Evolutionary conservation across 2,888 invertebrate species (phyloP).

Genomic region (Drosophila birchii): DNA sequence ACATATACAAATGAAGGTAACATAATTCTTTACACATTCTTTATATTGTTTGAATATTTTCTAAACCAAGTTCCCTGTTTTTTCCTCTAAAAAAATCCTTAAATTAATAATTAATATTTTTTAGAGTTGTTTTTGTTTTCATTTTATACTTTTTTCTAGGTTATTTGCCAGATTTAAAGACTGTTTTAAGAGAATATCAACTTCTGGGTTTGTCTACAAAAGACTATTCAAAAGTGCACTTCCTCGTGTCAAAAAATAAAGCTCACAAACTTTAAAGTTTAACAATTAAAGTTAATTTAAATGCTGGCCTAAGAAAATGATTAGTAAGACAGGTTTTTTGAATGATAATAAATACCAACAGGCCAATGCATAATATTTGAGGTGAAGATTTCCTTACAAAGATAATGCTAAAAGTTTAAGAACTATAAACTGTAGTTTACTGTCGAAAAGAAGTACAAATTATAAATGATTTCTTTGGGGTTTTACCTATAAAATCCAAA

Average conservation of each 20-base stretch:
- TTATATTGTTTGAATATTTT: neutral
- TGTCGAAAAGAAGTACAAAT: too few species aligned
- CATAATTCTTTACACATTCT: neutral
- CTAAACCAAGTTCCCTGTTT: neutral
- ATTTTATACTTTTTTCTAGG: neutral
- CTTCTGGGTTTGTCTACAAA: constrained; percentile 1
- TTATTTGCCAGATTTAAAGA: neutral
- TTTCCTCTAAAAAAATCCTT: neutral
- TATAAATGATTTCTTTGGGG: neutral
- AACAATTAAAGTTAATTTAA: neutral
- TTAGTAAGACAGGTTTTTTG: neutral
- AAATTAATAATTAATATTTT: neutral
- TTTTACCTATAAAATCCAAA: neutral
- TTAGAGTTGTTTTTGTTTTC: too few species aligned
- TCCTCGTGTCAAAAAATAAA: constrained; percentile 10
- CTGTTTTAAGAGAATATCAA: neutral
- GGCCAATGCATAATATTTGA: neutral
- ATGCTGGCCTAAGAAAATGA: neutral
- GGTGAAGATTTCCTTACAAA: neutral
- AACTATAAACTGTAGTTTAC: neutral
- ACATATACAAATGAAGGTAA: too few species aligned
- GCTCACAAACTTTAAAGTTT: neutral
- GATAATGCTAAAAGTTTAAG: neutral
- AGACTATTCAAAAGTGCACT: constrained; percentile 2
- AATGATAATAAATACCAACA: too few species aligned